Evolutionary conservation across 37 sponge, comb jelly and placozoan species (phyloP).

Genomic region (Axinella damicornis): DNA sequence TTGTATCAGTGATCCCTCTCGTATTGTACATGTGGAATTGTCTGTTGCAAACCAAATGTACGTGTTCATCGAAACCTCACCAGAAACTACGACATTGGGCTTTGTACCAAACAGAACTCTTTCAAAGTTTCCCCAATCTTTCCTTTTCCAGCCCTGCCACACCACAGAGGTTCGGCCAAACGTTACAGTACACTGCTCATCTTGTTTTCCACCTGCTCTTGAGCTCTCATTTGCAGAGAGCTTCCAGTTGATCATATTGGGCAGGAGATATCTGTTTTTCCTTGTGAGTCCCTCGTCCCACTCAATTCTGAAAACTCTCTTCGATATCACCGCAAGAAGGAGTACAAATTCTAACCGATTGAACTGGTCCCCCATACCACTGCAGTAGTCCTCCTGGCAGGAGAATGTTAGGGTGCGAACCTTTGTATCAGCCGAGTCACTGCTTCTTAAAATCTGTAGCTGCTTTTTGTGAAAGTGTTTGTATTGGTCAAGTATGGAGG

Average conservation of each 20-base stretch:
- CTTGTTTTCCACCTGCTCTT: slow-evolving; percentile 10
- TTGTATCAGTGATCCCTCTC: background rate
- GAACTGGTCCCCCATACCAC: slow-evolving; percentile 55
- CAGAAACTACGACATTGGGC: slow-evolving; percentile 15
- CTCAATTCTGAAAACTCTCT: slow-evolving; percentile 44
- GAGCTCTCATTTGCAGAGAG: background rate
- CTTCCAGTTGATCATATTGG: slow-evolving; percentile 36
- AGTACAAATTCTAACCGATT: slow-evolving; percentile 16
- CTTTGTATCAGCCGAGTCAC: background rate
- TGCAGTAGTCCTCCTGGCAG: slow-evolving; percentile 21
- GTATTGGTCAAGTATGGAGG: background rate
- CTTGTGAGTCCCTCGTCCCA: slow-evolving; percentile 28
- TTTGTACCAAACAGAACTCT: slow-evolving; percentile 1
- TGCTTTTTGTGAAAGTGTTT: slow-evolving; percentile 10
- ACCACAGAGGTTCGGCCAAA: slow-evolving; percentile 17
- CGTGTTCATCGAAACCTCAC: background rate
- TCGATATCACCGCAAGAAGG: slow-evolving; percentile 43
- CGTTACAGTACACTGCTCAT: background rate
- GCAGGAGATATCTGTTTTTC: slow-evolving; percentile 5
- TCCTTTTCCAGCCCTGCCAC: slow-evolving; percentile 29
- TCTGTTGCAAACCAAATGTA: slow-evolving; percentile 3
- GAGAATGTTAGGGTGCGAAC: slow-evolving; percentile 53
- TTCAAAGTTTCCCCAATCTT: slow-evolving; percentile 20
- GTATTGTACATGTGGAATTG: background rate
- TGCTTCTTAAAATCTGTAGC: background rate